Percentiles rank a stretch among this genome's conserved stretches.
These are phyloP conservation scores for Cataglyphis rosenhaueri DNA, from an alignment of 2,888 invertebrate species.

Conservation along the genomic window DNA sequence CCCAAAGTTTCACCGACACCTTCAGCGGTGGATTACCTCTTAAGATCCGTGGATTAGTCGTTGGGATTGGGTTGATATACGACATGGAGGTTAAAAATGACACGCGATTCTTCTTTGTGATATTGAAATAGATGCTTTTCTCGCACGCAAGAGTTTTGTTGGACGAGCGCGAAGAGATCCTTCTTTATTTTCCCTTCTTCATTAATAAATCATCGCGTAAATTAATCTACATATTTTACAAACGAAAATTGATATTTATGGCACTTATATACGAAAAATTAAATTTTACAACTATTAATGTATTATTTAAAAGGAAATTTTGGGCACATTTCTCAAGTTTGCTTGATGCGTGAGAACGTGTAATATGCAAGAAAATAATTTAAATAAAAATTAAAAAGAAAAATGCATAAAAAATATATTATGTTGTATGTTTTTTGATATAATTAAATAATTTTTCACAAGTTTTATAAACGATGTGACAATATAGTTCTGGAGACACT, in stretches of 20 bases:
- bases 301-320: not conserved
- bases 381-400: not conserved
- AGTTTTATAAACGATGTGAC: not conserved
- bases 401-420: not conserved
- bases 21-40: slow-evolving; percentile 1
- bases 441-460: not conserved
- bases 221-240: not conserved
- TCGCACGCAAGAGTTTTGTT: slow-evolving; percentile 22
- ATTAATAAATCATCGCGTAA: slow-evolving; percentile 6
- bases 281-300: not conserved
- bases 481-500: slow-evolving; percentile 13
- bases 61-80: slow-evolving; percentile 10
- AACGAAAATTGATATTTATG: not conserved
- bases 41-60: slow-evolving; percentile 1
- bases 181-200: not conserved
- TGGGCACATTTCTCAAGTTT: not conserved
- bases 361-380: not conserved
- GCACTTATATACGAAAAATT: not conserved
- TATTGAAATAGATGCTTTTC: slow-evolving; percentile 23
- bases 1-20: slow-evolving; percentile 26
- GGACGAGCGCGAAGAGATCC: not conserved
- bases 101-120: not conserved
- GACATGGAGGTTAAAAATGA: slow-evolving; percentile 7
- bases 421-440: not conserved
- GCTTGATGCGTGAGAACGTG: too few relatives aligned